These are phyloP conservation scores for Lutjanus argentimaculatus DNA, from an alignment of 2,797 vertebrate species.

Conservation along the genomic window DNA sequence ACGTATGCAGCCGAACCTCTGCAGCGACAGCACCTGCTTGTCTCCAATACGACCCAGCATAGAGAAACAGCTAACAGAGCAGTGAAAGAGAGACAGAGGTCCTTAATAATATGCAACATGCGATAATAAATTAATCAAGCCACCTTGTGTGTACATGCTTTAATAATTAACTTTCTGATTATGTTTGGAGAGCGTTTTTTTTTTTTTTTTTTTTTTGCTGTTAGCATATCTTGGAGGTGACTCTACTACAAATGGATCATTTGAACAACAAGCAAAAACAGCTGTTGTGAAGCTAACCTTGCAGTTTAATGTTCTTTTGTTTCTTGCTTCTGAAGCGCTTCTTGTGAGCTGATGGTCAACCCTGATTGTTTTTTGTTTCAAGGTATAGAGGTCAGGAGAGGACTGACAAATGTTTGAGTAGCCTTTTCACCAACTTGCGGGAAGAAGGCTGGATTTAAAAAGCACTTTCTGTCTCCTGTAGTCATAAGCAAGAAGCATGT, in stretches of 20 bases:
- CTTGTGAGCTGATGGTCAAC: background rate
- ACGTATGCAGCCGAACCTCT: conserved; percentile 77
- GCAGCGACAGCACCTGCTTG: conserved; percentile 83
- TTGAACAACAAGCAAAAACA: background rate
- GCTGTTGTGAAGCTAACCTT: background rate
- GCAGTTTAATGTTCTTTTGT: background rate
- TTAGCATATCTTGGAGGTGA: background rate
- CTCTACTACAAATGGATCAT: background rate
- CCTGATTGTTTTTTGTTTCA: background rate
- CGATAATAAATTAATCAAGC: background rate
- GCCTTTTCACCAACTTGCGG: background rate
- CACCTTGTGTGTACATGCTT: background rate
- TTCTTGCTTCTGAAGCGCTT: background rate
- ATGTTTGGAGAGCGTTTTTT: background rate
- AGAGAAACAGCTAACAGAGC: conserved; percentile 82
- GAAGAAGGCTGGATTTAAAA: background rate
- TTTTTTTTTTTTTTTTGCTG: background rate
- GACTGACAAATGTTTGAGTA: background rate
- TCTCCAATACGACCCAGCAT: conserved; percentile 78
- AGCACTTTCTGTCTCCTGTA: too few species aligned
- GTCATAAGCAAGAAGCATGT: background rate
- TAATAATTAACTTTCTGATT: conserved; percentile 17
- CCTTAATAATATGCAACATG: conserved; percentile 3
- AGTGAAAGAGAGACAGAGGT: background rate
- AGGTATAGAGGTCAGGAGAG: background rate